Percentiles rank a stretch among this genome's conserved stretches.
Conservation (phyloP, 2,888 invertebrate species). For the Lycaena phlaeas region DNA sequence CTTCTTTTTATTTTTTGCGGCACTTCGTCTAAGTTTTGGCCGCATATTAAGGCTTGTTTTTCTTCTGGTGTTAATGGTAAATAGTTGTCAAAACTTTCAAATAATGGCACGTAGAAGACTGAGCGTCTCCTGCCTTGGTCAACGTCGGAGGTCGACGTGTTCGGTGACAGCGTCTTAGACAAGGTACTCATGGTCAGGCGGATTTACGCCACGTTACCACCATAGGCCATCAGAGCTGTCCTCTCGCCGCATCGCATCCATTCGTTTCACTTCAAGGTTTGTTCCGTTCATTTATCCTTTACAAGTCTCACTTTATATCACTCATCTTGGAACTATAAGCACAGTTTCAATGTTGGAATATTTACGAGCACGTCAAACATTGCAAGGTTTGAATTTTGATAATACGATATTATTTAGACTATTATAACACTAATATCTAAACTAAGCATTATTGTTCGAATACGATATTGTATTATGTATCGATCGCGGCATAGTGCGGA, state of each 20-base stretch:
- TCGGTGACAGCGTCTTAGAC: constrained; percentile 51
- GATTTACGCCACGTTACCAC: constrained; percentile 50
- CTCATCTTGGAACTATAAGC: constrained; percentile 27
- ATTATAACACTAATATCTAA: too few relatives aligned
- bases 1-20: constrained; percentile 43
- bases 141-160: constrained; percentile 47
- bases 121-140: constrained; percentile 77
- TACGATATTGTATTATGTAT: constrained; percentile 20
- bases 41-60: constrained; percentile 57
- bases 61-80: constrained; percentile 66
- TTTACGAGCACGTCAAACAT: too few relatives aligned
- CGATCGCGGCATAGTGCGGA: constrained; percentile 36
- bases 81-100: constrained; percentile 74
- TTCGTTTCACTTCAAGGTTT: constrained; percentile 45
- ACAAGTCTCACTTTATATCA: constrained; percentile 42
- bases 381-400: too few relatives aligned
- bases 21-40: constrained; percentile 34
- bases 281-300: constrained; percentile 35
- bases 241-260: constrained; percentile 48
- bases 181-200: constrained; percentile 40
- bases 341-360: constrained; percentile 33
- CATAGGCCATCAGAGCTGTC: constrained; percentile 34
- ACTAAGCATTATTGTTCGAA: constrained; percentile 7
- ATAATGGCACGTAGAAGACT: constrained; percentile 82
- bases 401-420: too few relatives aligned